Base-by-base conservation (phyloP, 2,888 invertebrate species). In the Aspidiotus rigidus region DNA sequence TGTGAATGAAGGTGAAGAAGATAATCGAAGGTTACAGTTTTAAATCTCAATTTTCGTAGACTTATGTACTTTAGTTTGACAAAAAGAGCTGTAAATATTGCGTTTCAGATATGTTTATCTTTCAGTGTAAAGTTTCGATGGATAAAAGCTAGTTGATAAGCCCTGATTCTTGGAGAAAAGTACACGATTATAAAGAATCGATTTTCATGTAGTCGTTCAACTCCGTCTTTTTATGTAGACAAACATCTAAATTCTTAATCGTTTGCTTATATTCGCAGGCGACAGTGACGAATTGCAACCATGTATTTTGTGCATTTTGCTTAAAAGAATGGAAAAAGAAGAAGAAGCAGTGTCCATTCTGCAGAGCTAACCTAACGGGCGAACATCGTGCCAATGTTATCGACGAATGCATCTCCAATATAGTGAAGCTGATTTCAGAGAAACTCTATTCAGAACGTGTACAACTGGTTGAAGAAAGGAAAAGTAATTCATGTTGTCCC, bases 241-340 rank as follows among this genome's bases (percentile, higher is more conserved):
- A 28, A 28, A 28, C 28, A 5, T 28, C 28, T 28, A 28, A 28
- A 28, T 28, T 28, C 28, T 5, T 28, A 5, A 3, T 28, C 5
- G 5, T 28, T 28, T 28, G 28, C 28, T 28, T 5, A 28, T 28
- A 5, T 28, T 66, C 28, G 17, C 15, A 66, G 66, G 66, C 66
- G 39, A 57, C 42, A n/a, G 53, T 66, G 42, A 66, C 66, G 56
- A 66, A 66, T 40, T 66, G 66, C 49, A 42, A 57, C 17, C 66
- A 66, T 49, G 49, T 66, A 13, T 66, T 66, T 39, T 66, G 66
- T 28, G 13, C 28, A 13, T 44, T 59, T 49, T 66, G 66, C 39
- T 16, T 66, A 10, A 66, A 57, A 16, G 57, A 57, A 49, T 66
- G 66, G 66, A 66, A 57, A 57, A 57, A 57, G 44, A 66, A 57